Evolutionary conservation across 2,797 vertebrate species (phyloP).

Genomic region (Pelobates cultripes): DNA sequence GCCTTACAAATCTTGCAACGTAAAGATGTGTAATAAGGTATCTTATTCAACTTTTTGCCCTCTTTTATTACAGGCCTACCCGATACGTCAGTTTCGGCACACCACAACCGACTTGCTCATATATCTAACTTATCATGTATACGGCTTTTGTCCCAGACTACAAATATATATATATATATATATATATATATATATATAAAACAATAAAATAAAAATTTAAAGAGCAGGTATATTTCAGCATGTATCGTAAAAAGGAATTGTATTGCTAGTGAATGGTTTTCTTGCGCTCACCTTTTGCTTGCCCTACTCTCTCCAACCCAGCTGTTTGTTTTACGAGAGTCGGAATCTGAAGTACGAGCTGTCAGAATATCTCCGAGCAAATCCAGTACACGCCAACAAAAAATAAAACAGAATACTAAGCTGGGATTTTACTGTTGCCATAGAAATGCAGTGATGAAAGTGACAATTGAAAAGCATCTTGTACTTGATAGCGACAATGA

Average conservation of each 20-base stretch:
- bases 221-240: neutral
- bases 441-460: constrained; percentile 70
- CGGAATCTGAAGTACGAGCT: constrained; percentile 61
- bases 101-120: too few relatives aligned
- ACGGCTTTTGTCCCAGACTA: too few relatives aligned
- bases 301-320: constrained; percentile 33
- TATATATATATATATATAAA: too few relatives aligned
- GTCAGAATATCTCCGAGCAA: constrained; percentile 61
- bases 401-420: constrained; percentile 58
- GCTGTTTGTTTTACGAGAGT: constrained; percentile 60
- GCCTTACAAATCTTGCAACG: too few relatives aligned
- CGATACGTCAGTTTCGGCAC: too few relatives aligned
- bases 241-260: neutral
- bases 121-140: too few relatives aligned
- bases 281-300: constrained; percentile 15
- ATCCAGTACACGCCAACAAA: constrained; percentile 54
- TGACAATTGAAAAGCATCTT: constrained; percentile 63
- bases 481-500: constrained; percentile 52
- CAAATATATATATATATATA: too few relatives aligned
- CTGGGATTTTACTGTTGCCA: constrained; percentile 69
- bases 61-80: too few relatives aligned
- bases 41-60: too few relatives aligned
- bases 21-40: too few relatives aligned
- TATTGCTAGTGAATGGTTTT: neutral
- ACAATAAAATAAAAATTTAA: neutral